phyloP scores from a whole-genome alignment of 2,797 vertebrate species.

The Enteromius mattozi region DNA sequence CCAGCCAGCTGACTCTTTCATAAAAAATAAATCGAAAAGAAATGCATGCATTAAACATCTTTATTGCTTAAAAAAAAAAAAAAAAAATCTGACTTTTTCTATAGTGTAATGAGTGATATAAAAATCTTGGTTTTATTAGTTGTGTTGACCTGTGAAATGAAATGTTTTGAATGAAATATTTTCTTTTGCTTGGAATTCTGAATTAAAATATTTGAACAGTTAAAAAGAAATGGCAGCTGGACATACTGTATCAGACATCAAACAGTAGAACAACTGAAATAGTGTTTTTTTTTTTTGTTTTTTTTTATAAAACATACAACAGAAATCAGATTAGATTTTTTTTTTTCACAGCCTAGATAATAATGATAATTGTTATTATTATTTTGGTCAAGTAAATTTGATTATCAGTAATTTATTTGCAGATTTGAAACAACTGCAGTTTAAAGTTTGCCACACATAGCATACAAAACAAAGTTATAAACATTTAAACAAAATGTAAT shows the following conservation, averaged over 20 bases:
- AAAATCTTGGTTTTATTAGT: background rate
- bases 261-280: background rate
- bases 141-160: background rate
- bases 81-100: background rate
- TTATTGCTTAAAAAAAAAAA: background rate
- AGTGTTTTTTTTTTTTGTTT: too few relatives aligned
- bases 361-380: background rate
- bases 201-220: background rate
- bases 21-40: slow-evolving; percentile 67
- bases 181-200: background rate
- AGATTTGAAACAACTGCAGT: background rate
- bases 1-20: slow-evolving; percentile 71
- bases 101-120: background rate
- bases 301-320: too few relatives aligned
- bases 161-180: background rate
- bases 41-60: slow-evolving; percentile 58
- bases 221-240: background rate
- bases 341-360: too few relatives aligned
- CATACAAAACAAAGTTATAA: background rate
- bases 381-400: background rate
- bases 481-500: background rate
- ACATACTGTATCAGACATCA: background rate
- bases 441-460: too few relatives aligned
- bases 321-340: too few relatives aligned
- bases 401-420: background rate